Percentiles rank a stretch among this genome's conserved stretches.
Evolutionary conservation across 2,888 invertebrate species (phyloP).

Genomic region (Nysson spinosus): DNA sequence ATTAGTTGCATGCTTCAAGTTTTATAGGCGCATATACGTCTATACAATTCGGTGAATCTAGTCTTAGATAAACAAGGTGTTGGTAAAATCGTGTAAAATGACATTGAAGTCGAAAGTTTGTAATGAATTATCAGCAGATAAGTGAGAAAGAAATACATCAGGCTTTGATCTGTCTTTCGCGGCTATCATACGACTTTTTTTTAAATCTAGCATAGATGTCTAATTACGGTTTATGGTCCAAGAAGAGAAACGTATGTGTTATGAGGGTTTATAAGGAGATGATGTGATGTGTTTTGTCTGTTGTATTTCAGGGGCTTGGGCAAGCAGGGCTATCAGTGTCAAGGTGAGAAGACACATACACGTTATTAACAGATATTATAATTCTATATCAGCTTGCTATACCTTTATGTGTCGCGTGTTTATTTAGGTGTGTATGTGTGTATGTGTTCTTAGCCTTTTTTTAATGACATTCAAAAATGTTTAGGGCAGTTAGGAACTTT

Average conservation of each 20-base stretch:
- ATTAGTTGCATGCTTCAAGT: slow-evolving; percentile 48
- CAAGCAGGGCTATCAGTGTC: slow-evolving; percentile 98
- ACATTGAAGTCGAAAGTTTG: slow-evolving; percentile 16
- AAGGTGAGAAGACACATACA: slow-evolving; percentile 85
- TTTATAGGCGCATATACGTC: slow-evolving; percentile 26
- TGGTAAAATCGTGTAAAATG: slow-evolving; percentile 14
- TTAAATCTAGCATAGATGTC: slow-evolving; percentile 48
- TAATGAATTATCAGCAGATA: slow-evolving; percentile 9
- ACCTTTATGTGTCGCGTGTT: slow-evolving; percentile 57
- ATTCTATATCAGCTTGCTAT: slow-evolving; percentile 70
- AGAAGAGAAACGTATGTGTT: slow-evolving; percentile 71
- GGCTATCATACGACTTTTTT: no score
- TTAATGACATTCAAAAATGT: slow-evolving; percentile 26
- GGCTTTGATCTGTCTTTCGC: slow-evolving; percentile 15
- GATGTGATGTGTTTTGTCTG: slow-evolving; percentile 77
- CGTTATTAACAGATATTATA: slow-evolving; percentile 74
- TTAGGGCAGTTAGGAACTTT: slow-evolving; percentile 17
- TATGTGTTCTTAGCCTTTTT: slow-evolving; percentile 43
- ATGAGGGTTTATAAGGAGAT: slow-evolving; percentile 72
- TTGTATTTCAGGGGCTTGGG: slow-evolving; percentile 92
- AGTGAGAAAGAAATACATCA: slow-evolving; percentile 15
- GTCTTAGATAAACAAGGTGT: slow-evolving; percentile 21
- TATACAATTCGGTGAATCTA: slow-evolving; percentile 28
- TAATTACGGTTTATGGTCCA: slow-evolving; percentile 73
- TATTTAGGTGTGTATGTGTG: slow-evolving; percentile 49